Evolutionary conservation across 2,113 vertebrate species (phyloP).

Genomic region (Ailuropoda melanoleuca): DNA sequence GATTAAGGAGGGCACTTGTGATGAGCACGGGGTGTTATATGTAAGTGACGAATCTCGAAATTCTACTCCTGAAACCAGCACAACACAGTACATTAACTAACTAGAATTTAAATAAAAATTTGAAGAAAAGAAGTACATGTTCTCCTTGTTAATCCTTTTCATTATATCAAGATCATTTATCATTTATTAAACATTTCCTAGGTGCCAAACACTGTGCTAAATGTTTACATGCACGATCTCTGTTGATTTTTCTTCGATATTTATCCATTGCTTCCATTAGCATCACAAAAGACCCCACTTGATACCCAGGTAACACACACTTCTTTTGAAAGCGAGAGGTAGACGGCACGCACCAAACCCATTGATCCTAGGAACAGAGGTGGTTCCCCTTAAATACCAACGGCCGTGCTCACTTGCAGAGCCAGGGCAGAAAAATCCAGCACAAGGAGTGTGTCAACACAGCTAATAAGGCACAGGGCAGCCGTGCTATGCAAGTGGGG

Average conservation of each 20-base stretch:
- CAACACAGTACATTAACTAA: background rate
- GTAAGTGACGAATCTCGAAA: background rate
- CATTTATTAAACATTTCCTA: background rate
- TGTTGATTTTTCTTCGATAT: background rate
- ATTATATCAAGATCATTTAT: background rate
- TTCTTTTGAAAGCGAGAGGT: background rate
- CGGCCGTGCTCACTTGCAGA: background rate
- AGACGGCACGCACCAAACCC: rapidly evolving
- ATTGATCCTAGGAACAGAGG: background rate
- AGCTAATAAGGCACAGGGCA: rapidly evolving
- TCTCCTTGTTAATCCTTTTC: background rate
- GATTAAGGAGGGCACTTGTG: background rate
- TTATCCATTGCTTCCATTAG: background rate
- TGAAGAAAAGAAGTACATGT: background rate
- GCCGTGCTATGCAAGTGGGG: background rate
- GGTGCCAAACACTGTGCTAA: background rate
- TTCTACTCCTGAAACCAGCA: background rate
- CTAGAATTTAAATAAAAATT: background rate
- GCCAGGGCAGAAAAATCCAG: background rate
- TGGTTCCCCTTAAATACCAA: background rate
- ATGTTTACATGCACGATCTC: background rate
- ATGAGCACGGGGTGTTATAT: background rate
- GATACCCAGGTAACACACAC: background rate
- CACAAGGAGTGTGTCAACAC: rapidly evolving
- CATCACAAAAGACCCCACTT: background rate